phyloP scores from a whole-genome alignment of 2,888 invertebrate species.

The Acrobasis repandana region DNA sequence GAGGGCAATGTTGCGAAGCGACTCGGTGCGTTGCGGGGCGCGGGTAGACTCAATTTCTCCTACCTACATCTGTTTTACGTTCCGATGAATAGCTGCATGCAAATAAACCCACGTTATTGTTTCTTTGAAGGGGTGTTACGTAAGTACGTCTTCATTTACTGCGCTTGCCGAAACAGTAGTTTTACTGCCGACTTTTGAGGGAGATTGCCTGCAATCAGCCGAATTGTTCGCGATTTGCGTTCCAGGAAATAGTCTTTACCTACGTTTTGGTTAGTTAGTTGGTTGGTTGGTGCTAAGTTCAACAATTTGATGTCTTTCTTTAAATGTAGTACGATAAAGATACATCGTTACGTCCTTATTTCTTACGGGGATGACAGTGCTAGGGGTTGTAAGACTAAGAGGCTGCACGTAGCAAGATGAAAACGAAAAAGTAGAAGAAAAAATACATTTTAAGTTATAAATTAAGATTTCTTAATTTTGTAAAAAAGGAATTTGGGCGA shows the following conservation, averaged over 20 bases:
- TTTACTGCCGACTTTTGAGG: constrained; percentile 21
- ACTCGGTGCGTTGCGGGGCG: constrained; percentile 45
- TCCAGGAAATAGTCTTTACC: not conserved
- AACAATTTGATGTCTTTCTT: not conserved
- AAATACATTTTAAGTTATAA: no score
- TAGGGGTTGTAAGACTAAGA: no score
- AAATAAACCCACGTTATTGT: constrained; percentile 67
- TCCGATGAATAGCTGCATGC: constrained; percentile 68
- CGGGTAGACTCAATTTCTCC: constrained; percentile 60
- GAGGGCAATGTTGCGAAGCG: constrained; percentile 6
- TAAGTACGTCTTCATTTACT: constrained; percentile 50
- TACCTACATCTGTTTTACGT: constrained; percentile 71
- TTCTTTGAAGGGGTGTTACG: constrained; percentile 50
- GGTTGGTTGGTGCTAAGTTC: not conserved
- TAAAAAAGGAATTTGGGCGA: no score
- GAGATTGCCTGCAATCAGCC: constrained; percentile 11
- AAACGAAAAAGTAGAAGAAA: no score
- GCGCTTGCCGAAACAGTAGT: constrained; percentile 27
- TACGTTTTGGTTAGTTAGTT: constrained; percentile 1
- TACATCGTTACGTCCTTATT: no score
- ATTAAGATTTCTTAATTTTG: no score
- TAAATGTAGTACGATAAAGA: not conserved
- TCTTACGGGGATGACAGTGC: no score
- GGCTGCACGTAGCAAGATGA: no score
- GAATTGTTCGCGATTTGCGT: constrained; percentile 4